These are phyloP conservation scores for Sturnus vulgaris DNA, from an alignment of 2,113 vertebrate genomes.

Conservation along the genomic window DNA sequence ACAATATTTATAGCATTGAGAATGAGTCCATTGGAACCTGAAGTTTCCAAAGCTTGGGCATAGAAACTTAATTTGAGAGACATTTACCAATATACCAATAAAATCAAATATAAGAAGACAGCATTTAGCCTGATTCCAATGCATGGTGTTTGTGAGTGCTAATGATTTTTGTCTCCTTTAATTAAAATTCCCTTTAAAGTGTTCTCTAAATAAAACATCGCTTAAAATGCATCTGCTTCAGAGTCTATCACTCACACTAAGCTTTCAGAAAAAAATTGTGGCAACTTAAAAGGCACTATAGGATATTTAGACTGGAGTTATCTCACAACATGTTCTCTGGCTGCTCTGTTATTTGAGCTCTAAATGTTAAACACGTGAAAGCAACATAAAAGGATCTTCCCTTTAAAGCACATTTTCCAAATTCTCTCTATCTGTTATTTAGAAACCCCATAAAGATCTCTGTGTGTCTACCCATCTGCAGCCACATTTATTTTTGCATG, in stretches of 20 bases:
- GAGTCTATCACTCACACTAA: neutral
- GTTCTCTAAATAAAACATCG: conserved; percentile 4
- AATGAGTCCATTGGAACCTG: neutral
- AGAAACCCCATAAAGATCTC: conserved; percentile 17
- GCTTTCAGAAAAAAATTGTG: neutral
- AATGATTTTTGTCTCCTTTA: neutral
- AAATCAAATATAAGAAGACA: neutral
- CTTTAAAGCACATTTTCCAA: conserved; percentile 28
- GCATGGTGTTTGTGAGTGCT: neutral
- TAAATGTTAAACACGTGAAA: conserved; percentile 43
- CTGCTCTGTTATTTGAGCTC: conserved; percentile 46
- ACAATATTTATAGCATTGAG: neutral
- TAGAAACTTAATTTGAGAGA: neutral
- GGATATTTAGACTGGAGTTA: conserved; percentile 34
- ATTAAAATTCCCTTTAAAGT: conserved; percentile 35
- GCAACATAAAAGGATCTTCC: conserved; percentile 47
- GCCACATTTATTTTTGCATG: conserved; percentile 67
- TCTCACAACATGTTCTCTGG: conserved; percentile 18
- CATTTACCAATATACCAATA: neutral
- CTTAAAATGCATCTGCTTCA: neutral
- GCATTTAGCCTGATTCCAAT: neutral
- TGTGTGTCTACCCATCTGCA: conserved; percentile 54
- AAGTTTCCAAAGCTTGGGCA: neutral
- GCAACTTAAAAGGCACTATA: neutral
- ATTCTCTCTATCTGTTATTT: conserved; percentile 27